phyloP scores from a whole-genome alignment of 2,113 vertebrate species.

The Propithecus coquereli region DNA sequence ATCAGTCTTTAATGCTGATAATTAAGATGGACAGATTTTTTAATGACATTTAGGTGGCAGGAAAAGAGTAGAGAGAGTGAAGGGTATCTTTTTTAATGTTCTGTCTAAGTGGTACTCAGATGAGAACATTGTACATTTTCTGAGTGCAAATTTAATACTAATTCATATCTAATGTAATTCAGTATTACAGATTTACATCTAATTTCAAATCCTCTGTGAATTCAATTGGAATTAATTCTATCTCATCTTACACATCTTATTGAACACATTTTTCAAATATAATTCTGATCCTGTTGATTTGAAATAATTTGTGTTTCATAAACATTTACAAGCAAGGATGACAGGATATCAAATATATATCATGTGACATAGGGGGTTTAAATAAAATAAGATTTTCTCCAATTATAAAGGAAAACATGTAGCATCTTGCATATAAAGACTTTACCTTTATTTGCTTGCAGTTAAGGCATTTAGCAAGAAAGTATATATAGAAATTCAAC shows the following conservation, averaged over 20 bases:
- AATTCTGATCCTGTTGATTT: slow-evolving; percentile 54
- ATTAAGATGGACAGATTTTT: neutral
- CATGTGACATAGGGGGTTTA: neutral
- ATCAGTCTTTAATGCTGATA: neutral
- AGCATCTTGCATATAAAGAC: neutral
- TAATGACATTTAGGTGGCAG: neutral
- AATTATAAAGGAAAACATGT: neutral
- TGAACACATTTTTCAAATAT: slow-evolving; percentile 52
- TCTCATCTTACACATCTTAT: slow-evolving; percentile 52
- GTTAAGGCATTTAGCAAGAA: neutral
- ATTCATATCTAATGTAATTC: slow-evolving; percentile 51
- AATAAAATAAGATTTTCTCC: neutral
- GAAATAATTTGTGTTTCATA: slow-evolving; percentile 53
- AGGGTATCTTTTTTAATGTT: neutral
- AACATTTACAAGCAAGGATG: slow-evolving; percentile 32
- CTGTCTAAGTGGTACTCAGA: slow-evolving; percentile 22
- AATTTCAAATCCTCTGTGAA: slow-evolving; percentile 59
- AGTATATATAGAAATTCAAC: neutral
- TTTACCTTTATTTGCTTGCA: neutral
- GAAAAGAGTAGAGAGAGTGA: neutral
- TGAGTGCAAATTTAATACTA: slow-evolving; percentile 38
- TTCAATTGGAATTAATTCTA: slow-evolving; percentile 58
- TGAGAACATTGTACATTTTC: slow-evolving; percentile 16
- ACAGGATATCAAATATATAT: neutral
- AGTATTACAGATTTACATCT: slow-evolving; percentile 50